Base-by-base conservation (phyloP, 2,888 invertebrate genomes). In the Caenorhabditis panamensis region DNA sequence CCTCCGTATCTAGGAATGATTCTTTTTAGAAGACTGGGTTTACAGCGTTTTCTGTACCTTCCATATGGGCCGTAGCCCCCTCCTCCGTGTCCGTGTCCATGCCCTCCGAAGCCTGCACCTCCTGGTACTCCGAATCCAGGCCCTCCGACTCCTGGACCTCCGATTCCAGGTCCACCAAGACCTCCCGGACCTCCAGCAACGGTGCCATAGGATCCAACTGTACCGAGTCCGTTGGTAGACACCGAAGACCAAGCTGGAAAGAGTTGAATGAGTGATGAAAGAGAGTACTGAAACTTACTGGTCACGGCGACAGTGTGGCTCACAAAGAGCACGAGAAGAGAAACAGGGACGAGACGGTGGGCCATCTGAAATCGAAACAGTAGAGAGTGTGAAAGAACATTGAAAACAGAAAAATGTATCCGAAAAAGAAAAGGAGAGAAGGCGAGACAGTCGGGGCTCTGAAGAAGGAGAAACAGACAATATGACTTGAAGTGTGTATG, bases 221-320 rank as follows among this genome's bases (percentile, higher is more conserved):
- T 72, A 22, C 49, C 58, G 8, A 64, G 22, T 26, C 73, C 73
- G 20, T 73, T 73, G 11, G 58, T 66, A 28, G 73, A 66, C 2
- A 73, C 73, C 4, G 73, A 49, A 13, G 73, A 73, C 73, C 73
- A 73, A n/a, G 51, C 73, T 73, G 58, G 41, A 73, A 26, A 20
- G 1, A 47, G 1, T 3, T n/a, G n/a, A n/a, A n/a, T n/a, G n/a
- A n/a, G n/a, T 24, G 22, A 8, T 11, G 44, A 44, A 8, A 51
- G 31, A 8, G 36, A 56, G 18, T 20, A 51, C n/a, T 11, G 8
- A 9, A 61, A 63, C 73, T 73, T n/a, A 73, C 73, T 66, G 24
- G 73, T 73, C 1, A 66, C 64, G 11, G 73, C 73, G 4, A 59
- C 13, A 11, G 49, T 58, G 24, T 73, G 51, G 59, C 28, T 53